Percentiles rank a stretch among this genome's conserved stretches.
These are phyloP conservation scores for Sialia sialis DNA, from an alignment of 2,113 vertebrate genomes.

Conservation along the genomic window DNA sequence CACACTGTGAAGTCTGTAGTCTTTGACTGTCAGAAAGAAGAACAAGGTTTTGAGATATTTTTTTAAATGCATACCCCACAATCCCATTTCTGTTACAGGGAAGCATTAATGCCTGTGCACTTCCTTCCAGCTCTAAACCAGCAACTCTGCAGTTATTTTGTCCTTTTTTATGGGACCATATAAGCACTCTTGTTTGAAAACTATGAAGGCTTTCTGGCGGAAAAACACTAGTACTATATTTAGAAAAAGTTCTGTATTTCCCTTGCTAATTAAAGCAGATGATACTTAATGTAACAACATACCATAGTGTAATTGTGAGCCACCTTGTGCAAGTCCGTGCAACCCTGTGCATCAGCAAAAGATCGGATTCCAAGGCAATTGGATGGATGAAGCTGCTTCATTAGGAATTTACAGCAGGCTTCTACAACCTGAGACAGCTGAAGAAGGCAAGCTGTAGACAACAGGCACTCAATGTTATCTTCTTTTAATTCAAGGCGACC, in stretches of 20 bases:
- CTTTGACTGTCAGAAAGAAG: background rate
- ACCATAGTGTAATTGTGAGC: constrained; percentile 98
- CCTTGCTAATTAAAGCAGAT: background rate
- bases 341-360: constrained; percentile 95
- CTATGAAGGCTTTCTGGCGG: background rate
- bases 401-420: constrained; percentile 94
- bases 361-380: constrained; percentile 97
- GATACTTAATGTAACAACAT: constrained; percentile 54
- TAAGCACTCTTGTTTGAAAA: background rate
- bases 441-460: constrained; percentile 93
- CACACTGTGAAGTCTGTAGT: background rate
- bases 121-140: background rate
- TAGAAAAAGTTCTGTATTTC: background rate
- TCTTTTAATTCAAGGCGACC: constrained; percentile 94
- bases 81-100: background rate
- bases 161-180: background rate
- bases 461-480: constrained; percentile 94
- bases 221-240: background rate
- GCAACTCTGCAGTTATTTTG: background rate
- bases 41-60: background rate
- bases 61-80: background rate
- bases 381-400: constrained; percentile 98
- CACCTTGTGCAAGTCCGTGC: constrained; percentile 91
- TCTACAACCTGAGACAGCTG: constrained; percentile 95
- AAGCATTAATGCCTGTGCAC: background rate